A percentile compares a stretch with the other conserved stretches of the same genome.
These are phyloP conservation scores for Erpetoichthys calabaricus DNA, from an alignment of 2,797 vertebrate genomes.

Conservation along the genomic window DNA sequence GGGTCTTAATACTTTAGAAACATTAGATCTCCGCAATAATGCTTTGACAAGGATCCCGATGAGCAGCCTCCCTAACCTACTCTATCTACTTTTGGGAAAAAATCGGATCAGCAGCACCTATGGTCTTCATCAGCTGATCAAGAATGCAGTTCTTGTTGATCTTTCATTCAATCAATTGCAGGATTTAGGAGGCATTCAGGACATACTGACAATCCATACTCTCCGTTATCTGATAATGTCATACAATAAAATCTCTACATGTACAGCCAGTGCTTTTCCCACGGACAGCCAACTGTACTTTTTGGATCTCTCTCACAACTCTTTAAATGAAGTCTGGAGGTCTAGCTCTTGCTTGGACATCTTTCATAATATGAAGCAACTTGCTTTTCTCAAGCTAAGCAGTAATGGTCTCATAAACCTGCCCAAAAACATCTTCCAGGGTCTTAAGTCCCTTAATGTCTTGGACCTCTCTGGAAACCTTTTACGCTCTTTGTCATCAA, in stretches of 20 bases:
- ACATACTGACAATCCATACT: conserved; percentile 2
- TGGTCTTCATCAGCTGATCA: conserved; percentile 9
- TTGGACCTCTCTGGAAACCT: conserved; percentile 19
- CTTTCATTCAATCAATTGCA: conserved; percentile 20
- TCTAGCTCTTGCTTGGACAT: conserved; percentile 8
- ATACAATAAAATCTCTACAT: conserved; percentile 10
- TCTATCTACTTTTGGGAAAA: conserved; percentile 11
- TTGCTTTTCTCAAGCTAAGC: conserved; percentile 14
- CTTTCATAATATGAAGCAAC: conserved; percentile 11
- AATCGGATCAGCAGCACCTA: conserved; percentile 16
- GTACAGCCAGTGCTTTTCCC: neutral
- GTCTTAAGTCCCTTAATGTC: conserved; percentile 8
- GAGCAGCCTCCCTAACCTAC: conserved; percentile 9
- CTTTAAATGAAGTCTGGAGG: conserved; percentile 12
- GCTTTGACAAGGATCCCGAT: conserved; percentile 8
- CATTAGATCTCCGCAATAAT: conserved; percentile 19
- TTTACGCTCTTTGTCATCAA: conserved; percentile 6
- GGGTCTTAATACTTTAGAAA: conserved; percentile 10
- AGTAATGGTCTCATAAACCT: conserved; percentile 13
- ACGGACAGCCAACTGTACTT: neutral
- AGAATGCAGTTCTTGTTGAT: conserved; percentile 11
- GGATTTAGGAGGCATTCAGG: conserved; percentile 12
- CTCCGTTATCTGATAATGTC: conserved; percentile 13
- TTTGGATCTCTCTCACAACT: conserved; percentile 22
- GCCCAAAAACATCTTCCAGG: conserved; percentile 11